A percentile compares a stretch with the other conserved stretches of the same genome.
Conservation (phyloP, 1,140 invertebrate genomes). For the Pogonomyrmex barbatus region DNA sequence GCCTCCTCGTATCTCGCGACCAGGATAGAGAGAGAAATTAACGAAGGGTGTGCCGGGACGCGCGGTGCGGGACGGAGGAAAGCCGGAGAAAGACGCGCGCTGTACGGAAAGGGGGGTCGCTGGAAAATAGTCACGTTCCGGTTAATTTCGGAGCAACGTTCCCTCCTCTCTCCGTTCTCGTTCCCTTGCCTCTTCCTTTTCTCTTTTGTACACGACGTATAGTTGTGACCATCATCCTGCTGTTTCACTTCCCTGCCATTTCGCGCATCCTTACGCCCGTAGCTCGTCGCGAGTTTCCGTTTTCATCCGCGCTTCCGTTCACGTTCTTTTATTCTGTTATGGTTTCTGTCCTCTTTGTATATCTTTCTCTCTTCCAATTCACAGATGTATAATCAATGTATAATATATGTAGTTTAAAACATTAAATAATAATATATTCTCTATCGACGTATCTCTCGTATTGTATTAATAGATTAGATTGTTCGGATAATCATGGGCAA, state of each 20-base stretch:
- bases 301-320: slow-evolving; percentile 4
- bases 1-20: slow-evolving; percentile 8
- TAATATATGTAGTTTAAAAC: slow-evolving; percentile 49
- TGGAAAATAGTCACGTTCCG: slow-evolving; percentile 76
- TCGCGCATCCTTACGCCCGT: slow-evolving; percentile 4
- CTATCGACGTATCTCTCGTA: not conserved
- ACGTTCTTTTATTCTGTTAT: slow-evolving; percentile 29
- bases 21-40: not conserved
- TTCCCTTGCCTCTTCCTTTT: slow-evolving; percentile 14
- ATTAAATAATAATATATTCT: not conserved
- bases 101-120: slow-evolving; percentile 38
- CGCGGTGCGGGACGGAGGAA: slow-evolving; percentile 8
- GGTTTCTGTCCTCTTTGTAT: slow-evolving; percentile 53
- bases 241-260: not conserved
- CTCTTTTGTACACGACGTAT: slow-evolving; percentile 42
- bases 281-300: slow-evolving; percentile 7
- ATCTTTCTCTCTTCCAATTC: slow-evolving; percentile 74
- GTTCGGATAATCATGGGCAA: not conserved
- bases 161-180: not conserved
- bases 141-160: slow-evolving; percentile 74
- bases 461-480: not conserved
- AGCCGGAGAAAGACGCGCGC: slow-evolving; percentile 47
- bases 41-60: slow-evolving; percentile 12
- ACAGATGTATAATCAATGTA: slow-evolving; percentile 83
- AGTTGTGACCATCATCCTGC: slow-evolving; percentile 32